These are phyloP conservation scores for Melanchra persicariae DNA, from an alignment of 2,888 invertebrate genomes.

Conservation along the genomic window DNA sequence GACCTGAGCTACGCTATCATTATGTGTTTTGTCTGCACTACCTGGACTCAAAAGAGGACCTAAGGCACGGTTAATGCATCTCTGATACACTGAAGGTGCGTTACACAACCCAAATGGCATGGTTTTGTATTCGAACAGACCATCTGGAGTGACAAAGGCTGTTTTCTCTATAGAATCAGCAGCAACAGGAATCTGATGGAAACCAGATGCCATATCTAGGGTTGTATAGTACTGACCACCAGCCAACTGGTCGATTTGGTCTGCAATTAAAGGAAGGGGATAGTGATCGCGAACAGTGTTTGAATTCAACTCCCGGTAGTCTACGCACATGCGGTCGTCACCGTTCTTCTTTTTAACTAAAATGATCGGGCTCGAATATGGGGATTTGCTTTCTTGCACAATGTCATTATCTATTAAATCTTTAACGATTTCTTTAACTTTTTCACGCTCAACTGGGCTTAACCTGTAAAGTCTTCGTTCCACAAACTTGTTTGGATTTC, in stretches of 20 bases:
- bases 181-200: conserved; percentile 54
- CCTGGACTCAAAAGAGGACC: background rate
- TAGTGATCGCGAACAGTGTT: conserved; percentile 12
- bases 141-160: conserved; percentile 68
- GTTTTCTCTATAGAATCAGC: conserved; percentile 64
- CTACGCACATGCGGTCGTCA: conserved; percentile 7
- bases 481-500: background rate
- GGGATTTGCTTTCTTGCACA: background rate
- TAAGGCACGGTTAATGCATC: no score
- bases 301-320: conserved; percentile 6
- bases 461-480: no score
- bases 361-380: conserved; percentile 6
- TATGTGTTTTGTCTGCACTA: conserved; percentile 5
- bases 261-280: conserved; percentile 11
- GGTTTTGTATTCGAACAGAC: conserved; percentile 64
- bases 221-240: conserved; percentile 27
- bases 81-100: no score
- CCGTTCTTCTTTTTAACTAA: conserved; percentile 15
- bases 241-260: conserved; percentile 21
- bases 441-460: background rate
- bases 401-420: conserved; percentile 1
- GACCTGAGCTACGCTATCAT: conserved; percentile 43
- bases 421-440: background rate
- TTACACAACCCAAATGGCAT: conserved; percentile 65
- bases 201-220: conserved; percentile 49